Evolutionary conservation across 1,140 invertebrate genomes (phyloP).

Genomic region (Drosophila persimilis): DNA sequence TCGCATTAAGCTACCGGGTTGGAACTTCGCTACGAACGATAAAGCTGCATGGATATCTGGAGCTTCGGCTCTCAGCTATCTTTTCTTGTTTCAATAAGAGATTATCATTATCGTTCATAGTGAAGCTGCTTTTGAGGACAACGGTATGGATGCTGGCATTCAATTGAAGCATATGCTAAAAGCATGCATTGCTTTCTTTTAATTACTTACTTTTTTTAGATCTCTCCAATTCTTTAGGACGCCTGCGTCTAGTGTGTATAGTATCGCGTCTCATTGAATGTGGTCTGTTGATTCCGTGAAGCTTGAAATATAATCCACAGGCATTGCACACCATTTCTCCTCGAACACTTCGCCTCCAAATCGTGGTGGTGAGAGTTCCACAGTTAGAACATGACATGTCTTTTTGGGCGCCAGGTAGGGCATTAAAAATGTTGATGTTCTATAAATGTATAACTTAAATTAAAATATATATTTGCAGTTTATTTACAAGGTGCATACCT

Average conservation of each 20-base stretch:
- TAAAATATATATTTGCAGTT: background rate
- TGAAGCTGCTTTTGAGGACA: no score
- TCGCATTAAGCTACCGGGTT: no score
- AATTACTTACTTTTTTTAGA: constrained; percentile 83
- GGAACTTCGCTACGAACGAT: no score
- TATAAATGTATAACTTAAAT: constrained; percentile 9
- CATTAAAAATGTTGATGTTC: constrained; percentile 52
- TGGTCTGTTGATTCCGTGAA: constrained; percentile 95
- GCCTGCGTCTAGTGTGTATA: constrained; percentile 96
- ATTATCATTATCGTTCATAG: no score
- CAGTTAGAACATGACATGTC: constrained; percentile 92
- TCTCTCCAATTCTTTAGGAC: constrained; percentile 89
- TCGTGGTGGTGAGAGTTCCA: constrained; percentile 94
- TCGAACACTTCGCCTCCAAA: constrained; percentile 94
- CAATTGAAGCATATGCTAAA: no score
- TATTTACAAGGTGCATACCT: constrained; percentile 28
- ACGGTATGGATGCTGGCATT: no score
- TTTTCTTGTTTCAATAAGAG: no score
- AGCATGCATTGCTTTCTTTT: background rate
- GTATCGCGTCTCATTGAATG: constrained; percentile 98
- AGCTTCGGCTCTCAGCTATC: no score
- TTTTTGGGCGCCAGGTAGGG: constrained; percentile 83
- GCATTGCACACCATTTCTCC: constrained; percentile 97
- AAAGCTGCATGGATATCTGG: no score
- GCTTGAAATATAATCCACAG: constrained; percentile 96